These are phyloP conservation scores for Morpho achilles DNA, from an alignment of 2,888 invertebrate species.

Conservation along the genomic window DNA sequence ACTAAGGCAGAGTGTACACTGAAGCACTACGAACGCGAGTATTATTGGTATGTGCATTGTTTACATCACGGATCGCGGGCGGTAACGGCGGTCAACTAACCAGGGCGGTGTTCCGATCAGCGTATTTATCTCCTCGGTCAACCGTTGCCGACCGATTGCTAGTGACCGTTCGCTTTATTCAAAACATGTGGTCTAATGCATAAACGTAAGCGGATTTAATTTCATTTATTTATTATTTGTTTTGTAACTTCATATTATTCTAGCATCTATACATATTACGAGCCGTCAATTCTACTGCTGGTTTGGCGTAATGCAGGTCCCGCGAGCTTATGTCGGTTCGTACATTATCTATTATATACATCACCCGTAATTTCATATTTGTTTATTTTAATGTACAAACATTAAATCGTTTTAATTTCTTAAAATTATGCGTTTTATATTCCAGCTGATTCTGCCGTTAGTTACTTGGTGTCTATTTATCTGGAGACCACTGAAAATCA, in stretches of 20 bases:
- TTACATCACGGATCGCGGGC: constrained; percentile 66
- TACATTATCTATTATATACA: no score
- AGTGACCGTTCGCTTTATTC: constrained; percentile 57
- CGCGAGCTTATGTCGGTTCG: no score
- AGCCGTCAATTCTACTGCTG: no score
- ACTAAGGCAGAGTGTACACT: constrained; percentile 53
- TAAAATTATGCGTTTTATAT: no score
- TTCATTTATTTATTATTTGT: background rate
- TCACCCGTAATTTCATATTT: no score
- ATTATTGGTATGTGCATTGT: constrained; percentile 57
- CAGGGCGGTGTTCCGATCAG: constrained; percentile 50
- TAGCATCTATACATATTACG: no score
- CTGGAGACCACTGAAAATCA: no score
- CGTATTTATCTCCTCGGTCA: constrained; percentile 76
- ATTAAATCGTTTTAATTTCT: no score
- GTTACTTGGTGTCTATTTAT: no score
- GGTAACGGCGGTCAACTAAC: constrained; percentile 62
- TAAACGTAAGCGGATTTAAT: constrained; percentile 28
- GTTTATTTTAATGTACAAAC: no score
- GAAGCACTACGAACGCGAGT: constrained; percentile 45
- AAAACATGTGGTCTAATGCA: constrained; percentile 36
- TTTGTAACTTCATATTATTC: background rate
- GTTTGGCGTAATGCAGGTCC: no score
- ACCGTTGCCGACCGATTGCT: constrained; percentile 67
- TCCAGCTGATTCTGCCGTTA: no score